phyloP scores from a whole-genome alignment of 92 coral and sea anemone genomes.

The Epizoanthus fatuus region DNA sequence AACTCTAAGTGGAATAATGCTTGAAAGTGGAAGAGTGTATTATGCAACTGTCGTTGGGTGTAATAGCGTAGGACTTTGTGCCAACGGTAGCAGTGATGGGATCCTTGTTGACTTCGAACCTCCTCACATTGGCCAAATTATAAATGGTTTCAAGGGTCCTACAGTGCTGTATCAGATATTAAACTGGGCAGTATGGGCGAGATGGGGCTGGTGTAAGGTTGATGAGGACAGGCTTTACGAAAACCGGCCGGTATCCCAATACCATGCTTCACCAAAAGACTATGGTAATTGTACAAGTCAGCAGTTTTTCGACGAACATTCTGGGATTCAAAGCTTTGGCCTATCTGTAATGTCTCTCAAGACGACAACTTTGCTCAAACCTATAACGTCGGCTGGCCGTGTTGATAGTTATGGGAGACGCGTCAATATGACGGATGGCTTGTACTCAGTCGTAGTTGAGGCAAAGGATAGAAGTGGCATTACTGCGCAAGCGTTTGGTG shows the following conservation, averaged over 20 bases:
- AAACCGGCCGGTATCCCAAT: conserved; percentile 10
- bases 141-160: conserved; percentile 86
- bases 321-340: conserved; percentile 85
- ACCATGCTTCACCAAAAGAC: conserved; percentile 31
- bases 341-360: conserved; percentile 84
- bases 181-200: conserved; percentile 94
- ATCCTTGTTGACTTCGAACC: conserved; percentile 91
- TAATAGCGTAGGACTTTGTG: conserved; percentile 95
- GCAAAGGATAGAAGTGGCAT: conserved; percentile 92
- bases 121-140: conserved; percentile 88
- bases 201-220: conserved; percentile 97
- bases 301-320: conserved; percentile 88
- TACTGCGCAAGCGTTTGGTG: conserved; percentile 71
- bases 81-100: conserved; percentile 95
- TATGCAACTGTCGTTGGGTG: conserved; percentile 89
- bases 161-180: conserved; percentile 89
- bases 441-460: conserved; percentile 89
- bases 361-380: conserved; percentile 61
- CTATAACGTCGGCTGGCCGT: conserved; percentile 75
- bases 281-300: conserved; percentile 64
- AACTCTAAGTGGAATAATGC: conserved; percentile 69
- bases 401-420: conserved; percentile 86
- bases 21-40: conserved; percentile 89
- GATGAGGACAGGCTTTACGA: conserved; percentile 71
- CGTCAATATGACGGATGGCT: conserved; percentile 85